phyloP scores from a whole-genome alignment of 2,113 vertebrate species.

The Oncorhynchus keta region DNA sequence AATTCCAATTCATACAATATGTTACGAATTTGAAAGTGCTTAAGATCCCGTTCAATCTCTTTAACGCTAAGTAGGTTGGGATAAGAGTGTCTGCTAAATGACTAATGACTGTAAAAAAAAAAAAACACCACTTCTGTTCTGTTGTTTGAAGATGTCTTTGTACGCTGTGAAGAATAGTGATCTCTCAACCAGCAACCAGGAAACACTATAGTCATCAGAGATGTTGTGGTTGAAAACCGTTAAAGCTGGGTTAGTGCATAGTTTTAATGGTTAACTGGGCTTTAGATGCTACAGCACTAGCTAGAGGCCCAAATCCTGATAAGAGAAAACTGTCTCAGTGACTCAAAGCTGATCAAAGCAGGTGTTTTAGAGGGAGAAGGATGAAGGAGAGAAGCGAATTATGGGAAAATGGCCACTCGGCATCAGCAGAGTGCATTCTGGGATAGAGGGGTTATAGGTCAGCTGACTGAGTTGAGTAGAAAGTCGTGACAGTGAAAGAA shows the following conservation, averaged over 20 bases:
- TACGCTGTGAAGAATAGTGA: not conserved
- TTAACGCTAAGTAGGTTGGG: not conserved
- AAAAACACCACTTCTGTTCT: not conserved
- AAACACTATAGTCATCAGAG: slow-evolving; percentile 15
- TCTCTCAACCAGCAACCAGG: slow-evolving; percentile 15
- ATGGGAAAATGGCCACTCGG: not conserved
- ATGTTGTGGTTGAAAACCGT: slow-evolving; percentile 26
- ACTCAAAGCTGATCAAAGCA: not conserved
- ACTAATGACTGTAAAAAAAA: not conserved
- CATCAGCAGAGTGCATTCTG: not conserved
- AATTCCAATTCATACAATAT: too few relatives aligned
- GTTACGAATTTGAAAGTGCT: too few relatives aligned
- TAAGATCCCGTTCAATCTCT: too few relatives aligned
- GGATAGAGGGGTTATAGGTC: not conserved
- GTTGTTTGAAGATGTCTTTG: not conserved
- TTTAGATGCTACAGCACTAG: not conserved
- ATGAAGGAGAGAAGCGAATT: slow-evolving; percentile 3
- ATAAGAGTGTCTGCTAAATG: not conserved
- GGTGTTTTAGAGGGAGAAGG: not conserved
- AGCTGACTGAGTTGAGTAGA: not conserved
- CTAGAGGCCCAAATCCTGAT: slow-evolving; percentile 1
- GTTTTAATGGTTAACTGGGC: not conserved
- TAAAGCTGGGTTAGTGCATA: not conserved
- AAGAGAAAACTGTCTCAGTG: slow-evolving; percentile 5
- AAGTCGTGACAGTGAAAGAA: not conserved